Evolutionary conservation across 2,113 vertebrate genomes (phyloP).

Genomic region (Passer domesticus): DNA sequence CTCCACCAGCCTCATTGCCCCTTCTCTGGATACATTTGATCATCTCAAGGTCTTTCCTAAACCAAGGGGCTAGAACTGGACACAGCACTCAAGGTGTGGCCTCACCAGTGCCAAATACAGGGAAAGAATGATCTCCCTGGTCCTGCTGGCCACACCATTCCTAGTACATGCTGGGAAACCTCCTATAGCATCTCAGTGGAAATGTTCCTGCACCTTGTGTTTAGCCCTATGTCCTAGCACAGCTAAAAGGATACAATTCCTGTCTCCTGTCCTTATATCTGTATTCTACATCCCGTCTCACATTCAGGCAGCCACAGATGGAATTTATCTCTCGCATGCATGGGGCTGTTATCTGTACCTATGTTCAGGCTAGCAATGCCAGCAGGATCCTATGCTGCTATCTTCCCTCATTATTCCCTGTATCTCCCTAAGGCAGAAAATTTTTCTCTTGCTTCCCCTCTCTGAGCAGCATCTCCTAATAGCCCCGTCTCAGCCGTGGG

Average conservation of each 20-base stretch:
- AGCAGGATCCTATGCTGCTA: not conserved
- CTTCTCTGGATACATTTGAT: rapidly evolving
- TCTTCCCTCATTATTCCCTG: not conserved
- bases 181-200: not conserved
- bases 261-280: not conserved
- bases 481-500: not conserved
- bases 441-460: not conserved
- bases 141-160: not conserved
- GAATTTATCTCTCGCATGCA: not conserved
- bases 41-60: not conserved
- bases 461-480: not conserved
- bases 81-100: too few relatives aligned
- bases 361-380: not conserved
- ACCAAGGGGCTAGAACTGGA: not conserved
- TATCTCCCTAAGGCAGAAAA: not conserved
- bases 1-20: not conserved
- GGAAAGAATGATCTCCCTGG: not conserved
- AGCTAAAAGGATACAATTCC: not conserved
- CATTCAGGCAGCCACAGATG: not conserved
- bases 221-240: not conserved
- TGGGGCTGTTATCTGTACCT: not conserved
- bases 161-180: not conserved
- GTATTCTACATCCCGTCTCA: not conserved
- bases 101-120: not conserved
- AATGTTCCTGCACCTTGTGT: not conserved